Evolutionary conservation across 2,797 vertebrate genomes (phyloP), one percentile per base, ranked within the genome.

Genomic region (Bradypus variegatus): DNA sequence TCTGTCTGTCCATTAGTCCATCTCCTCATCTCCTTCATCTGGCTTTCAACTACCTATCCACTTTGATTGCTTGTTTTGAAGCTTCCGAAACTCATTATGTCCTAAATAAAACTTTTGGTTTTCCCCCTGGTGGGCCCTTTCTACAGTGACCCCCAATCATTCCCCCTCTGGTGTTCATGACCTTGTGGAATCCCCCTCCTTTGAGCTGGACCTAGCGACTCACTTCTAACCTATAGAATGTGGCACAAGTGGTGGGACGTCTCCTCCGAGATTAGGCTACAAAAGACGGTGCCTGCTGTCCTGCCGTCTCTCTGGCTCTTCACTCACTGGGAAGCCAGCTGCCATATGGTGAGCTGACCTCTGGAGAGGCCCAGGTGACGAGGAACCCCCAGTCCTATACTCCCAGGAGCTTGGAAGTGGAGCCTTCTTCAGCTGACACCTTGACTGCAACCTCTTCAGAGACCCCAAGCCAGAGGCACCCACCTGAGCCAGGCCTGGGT

Each of bases 291-390:
- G 58, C 36, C 25, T 25, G 58, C 58, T 6, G 0, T 58, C 53
- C 58, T 31, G 80, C 14, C 45, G 31, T 33, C 38, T 12, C 65
- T 73, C 36, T 58, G 65, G 31, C 19, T 58, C 29, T 50, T 64
- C 8, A 1, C 53, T 58, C 14, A 9, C 8, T 38, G 18, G 1
- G 11, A 55, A 70, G 10, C 86, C 33, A 27, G 50, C 6, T 14
- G 25, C 21, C 62, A 25, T 6, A 4, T 15, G 25, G 62, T 50
- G 62, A 67, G 45, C 70, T 11, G 27, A 4, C 1, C 45, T 16
- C 0, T 5, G n/a, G 75, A n/a, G 31, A 60, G 36, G 55, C 10
- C 55, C 2, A 8, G 0, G 2, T 12, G 19, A 33, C 31, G 12
- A 45, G 55, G 62, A 79, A 31, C 41, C 53, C n/a, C 3, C 45